A percentile compares a stretch with the other conserved stretches of the same genome.
Evolutionary conservation across 2,113 vertebrate genomes (phyloP).

Genomic region (Brachyistius frenatus): DNA sequence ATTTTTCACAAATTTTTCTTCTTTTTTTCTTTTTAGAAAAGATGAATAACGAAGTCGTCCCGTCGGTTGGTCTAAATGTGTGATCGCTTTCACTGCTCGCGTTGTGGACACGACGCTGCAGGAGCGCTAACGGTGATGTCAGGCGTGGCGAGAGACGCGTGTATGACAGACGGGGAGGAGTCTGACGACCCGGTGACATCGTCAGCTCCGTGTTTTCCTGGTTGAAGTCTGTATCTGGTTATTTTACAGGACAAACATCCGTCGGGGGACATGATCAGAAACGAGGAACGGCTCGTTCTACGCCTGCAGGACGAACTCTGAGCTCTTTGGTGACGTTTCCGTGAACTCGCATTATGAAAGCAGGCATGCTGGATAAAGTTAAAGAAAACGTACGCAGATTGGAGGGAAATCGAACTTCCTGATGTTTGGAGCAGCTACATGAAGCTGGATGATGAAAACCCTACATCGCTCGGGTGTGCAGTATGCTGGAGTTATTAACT

Average conservation of each 20-base stretch:
- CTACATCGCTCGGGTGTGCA: neutral
- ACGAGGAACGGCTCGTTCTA: conserved; percentile 16
- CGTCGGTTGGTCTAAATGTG: too few relatives aligned
- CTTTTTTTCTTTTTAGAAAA: too few relatives aligned
- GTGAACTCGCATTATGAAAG: neutral
- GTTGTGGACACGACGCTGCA: too few relatives aligned
- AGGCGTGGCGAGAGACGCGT: too few relatives aligned
- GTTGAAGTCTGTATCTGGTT: neutral
- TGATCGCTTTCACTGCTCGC: too few relatives aligned
- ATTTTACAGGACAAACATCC: neutral
- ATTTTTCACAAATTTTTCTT: too few relatives aligned
- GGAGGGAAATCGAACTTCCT: neutral
- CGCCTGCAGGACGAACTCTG: conserved; percentile 15
- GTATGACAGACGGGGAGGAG: too few relatives aligned
- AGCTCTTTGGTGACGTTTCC: conserved; percentile 40
- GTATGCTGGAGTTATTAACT: neutral
- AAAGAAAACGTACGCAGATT: neutral
- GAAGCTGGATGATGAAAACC: conserved; percentile 8
- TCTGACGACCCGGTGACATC: too few relatives aligned
- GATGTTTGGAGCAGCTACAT: neutral
- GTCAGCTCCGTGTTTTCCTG: too few relatives aligned
- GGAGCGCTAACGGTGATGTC: too few relatives aligned
- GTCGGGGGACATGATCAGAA: neutral
- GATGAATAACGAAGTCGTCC: too few relatives aligned
- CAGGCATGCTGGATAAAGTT: conserved; percentile 4